A percentile compares a stretch with the other conserved stretches of the same genome.
phyloP scores from a whole-genome alignment of 2,113 vertebrate species.

The Eudyptes chrysolophus region DNA sequence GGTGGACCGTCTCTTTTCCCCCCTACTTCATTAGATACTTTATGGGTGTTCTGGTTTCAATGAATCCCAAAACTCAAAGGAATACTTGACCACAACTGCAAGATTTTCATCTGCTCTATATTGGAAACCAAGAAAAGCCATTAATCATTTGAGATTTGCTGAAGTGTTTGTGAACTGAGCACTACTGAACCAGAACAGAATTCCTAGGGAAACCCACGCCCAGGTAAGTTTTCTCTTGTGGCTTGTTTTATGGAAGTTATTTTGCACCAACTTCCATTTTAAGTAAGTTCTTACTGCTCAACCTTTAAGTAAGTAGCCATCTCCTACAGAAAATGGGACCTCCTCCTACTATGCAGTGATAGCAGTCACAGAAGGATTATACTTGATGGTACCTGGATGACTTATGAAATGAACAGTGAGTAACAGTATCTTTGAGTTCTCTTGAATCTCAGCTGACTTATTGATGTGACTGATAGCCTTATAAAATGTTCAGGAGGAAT shows the following conservation, averaged over 20 bases:
- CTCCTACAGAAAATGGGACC: not conserved
- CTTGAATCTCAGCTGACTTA: not conserved
- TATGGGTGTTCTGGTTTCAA: not conserved
- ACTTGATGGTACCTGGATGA: not conserved
- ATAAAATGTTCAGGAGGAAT: not conserved
- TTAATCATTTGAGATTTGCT: not conserved
- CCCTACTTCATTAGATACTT: not conserved
- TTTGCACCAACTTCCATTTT: not conserved
- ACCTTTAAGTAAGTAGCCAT: not conserved
- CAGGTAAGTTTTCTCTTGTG: not conserved
- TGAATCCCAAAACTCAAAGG: not conserved
- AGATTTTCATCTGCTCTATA: not conserved
- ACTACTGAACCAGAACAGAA: not conserved
- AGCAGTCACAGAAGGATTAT: not conserved
- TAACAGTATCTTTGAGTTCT: not conserved
- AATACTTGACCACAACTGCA: not conserved
- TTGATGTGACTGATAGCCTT: not conserved
- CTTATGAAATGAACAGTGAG: not conserved
- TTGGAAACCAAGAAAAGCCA: not conserved
- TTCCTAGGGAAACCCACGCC: not conserved
- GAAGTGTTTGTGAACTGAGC: not conserved
- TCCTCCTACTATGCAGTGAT: not conserved
- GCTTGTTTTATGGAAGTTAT: not conserved
- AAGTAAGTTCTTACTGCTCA: not conserved
- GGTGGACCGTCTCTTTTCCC: fast-evolving